Evolutionary conservation across 2,888 invertebrate species (phyloP).

Genomic region (Lacanobia oleracea): DNA sequence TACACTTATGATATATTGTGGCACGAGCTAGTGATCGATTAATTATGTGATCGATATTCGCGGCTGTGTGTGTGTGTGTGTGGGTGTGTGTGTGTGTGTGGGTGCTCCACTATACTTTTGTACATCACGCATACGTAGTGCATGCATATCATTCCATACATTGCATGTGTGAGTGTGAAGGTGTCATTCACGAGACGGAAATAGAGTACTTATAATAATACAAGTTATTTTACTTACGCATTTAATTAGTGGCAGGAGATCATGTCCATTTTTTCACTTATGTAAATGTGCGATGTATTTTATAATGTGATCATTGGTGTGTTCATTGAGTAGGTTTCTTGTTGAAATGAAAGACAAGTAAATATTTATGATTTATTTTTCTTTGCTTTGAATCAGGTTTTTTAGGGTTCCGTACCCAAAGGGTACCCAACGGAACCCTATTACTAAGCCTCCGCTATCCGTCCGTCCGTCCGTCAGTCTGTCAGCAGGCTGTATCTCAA

Average conservation of each 20-base stretch:
- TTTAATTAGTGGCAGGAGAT: conserved; percentile 26
- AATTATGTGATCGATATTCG: conserved; percentile 54
- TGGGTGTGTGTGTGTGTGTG: conserved; percentile 13
- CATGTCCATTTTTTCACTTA: conserved; percentile 30
- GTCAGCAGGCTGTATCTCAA: too few species aligned
- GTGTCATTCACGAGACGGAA: conserved; percentile 46
- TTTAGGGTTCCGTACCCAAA: too few species aligned
- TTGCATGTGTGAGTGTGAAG: conserved; percentile 13
- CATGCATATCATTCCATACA: not conserved
- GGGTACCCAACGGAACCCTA: too few species aligned
- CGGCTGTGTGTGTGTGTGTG: conserved; percentile 4
- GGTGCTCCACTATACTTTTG: not conserved
- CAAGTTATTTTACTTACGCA: conserved; percentile 19
- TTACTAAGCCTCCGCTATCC: too few species aligned
- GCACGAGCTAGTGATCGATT: conserved; percentile 39
- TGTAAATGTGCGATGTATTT: conserved; percentile 20
- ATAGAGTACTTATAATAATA: conserved; percentile 13
- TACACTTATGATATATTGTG: conserved; percentile 54
- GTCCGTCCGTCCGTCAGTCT: too few species aligned
- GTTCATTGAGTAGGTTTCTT: not conserved
- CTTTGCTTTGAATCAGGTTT: too few species aligned
- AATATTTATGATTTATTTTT: not conserved
- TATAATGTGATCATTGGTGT: not conserved
- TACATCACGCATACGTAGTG: conserved; percentile 16
- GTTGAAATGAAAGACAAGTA: not conserved